These are phyloP conservation scores for Ectropis crepuscularia DNA, from an alignment of 2,888 invertebrate species.

Conservation along the genomic window DNA sequence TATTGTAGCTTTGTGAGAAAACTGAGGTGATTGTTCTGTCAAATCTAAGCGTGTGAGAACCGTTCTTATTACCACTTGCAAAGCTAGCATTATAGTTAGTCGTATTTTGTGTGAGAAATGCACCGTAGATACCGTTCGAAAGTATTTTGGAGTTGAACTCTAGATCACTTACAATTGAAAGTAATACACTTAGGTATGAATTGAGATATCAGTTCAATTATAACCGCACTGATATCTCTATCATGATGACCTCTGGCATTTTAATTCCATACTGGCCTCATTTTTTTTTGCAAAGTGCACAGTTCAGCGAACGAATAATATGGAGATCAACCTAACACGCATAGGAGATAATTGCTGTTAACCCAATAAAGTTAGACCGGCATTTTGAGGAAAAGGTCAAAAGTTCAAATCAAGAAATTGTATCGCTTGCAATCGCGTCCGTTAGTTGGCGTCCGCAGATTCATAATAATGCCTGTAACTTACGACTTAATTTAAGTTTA, in stretches of 20 bases:
- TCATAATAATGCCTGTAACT: conserved; percentile 35
- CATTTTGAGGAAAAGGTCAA: conserved; percentile 53
- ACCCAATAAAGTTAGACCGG: conserved; percentile 45
- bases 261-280: conserved; percentile 49
- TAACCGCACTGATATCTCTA: conserved; percentile 41
- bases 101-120: conserved; percentile 61
- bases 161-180: conserved; percentile 43
- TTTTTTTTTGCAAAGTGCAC: conserved; percentile 43
- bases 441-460: conserved; percentile 37
- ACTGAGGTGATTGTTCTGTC: conserved; percentile 71
- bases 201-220: too few species aligned
- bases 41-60: conserved; percentile 67
- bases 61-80: conserved; percentile 57
- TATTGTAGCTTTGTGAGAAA: conserved; percentile 67
- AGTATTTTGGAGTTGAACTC: conserved; percentile 40
- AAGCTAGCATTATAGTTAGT: conserved; percentile 43
- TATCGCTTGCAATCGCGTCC: conserved; percentile 40
- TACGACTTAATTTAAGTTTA: conserved; percentile 40
- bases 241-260: conserved; percentile 46
- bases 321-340: conserved; percentile 48
- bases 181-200: conserved; percentile 23
- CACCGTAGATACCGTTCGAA: conserved; percentile 49
- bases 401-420: conserved; percentile 52
- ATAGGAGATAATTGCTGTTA: conserved; percentile 46
- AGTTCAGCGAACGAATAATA: conserved; percentile 41